phyloP scores from a whole-genome alignment of 1,140 invertebrate genomes.

The Platyura marginata region DNA sequence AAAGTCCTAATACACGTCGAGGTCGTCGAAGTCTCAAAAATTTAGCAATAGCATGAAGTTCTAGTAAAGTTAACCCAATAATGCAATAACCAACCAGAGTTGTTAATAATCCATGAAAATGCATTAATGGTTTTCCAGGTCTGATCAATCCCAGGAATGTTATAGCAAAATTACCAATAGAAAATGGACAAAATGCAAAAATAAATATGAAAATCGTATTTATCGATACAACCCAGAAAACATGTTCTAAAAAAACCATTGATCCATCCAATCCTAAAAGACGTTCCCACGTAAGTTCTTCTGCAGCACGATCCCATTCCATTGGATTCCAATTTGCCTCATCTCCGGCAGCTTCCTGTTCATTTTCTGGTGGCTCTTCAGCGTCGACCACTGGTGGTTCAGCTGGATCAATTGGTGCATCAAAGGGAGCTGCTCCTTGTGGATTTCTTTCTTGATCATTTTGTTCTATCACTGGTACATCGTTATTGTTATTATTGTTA shows the following conservation, averaged over 20 bases:
- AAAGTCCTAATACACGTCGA: slow-evolving; percentile 74
- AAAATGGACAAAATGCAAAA: slow-evolving; percentile 90
- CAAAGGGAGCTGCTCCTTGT: background rate
- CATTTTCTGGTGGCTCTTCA: slow-evolving; percentile 27
- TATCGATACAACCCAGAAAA: slow-evolving; percentile 96
- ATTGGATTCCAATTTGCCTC: slow-evolving; percentile 96
- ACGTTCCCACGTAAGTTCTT: slow-evolving; percentile 96
- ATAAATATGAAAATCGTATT: slow-evolving; percentile 93
- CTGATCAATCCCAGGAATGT: slow-evolving; percentile 56
- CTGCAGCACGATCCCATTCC: slow-evolving; percentile 93
- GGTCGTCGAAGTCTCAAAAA: slow-evolving; percentile 60
- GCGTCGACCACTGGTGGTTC: slow-evolving; percentile 17
- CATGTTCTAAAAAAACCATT: slow-evolving; percentile 92
- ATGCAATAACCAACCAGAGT: slow-evolving; percentile 86
- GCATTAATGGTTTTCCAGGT: slow-evolving; percentile 42
- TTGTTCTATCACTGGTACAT: too few relatives aligned
- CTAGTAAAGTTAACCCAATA: slow-evolving; percentile 65
- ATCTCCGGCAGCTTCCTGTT: slow-evolving; percentile 38
- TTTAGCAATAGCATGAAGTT: slow-evolving; percentile 61
- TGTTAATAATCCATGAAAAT: slow-evolving; percentile 85
- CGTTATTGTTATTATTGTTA: slow-evolving; percentile 1
- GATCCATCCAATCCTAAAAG: slow-evolving; percentile 92
- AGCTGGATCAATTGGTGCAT: background rate
- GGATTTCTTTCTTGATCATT: too few relatives aligned
- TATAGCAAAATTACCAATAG: slow-evolving; percentile 77